Evolutionary conservation across 2,113 vertebrate genomes (phyloP), one percentile per base, ranked within the genome.

Genomic region (Eira barbara): DNA sequence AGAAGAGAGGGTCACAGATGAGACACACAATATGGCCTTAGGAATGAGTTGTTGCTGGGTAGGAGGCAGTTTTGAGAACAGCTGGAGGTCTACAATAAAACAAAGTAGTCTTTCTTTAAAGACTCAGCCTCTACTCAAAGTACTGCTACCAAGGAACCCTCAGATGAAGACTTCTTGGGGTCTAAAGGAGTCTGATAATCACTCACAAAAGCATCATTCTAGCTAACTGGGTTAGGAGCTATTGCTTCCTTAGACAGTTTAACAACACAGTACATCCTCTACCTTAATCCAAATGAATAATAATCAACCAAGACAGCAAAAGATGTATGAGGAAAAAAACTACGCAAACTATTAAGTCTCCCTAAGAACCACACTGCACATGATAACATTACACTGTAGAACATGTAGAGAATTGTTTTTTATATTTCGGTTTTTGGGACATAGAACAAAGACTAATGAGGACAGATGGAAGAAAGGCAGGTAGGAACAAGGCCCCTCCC

Each of bases 91-190:
- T 74, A 36, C 15, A 27, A 71, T 57, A 85, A 89, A 91, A 93
- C 52, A 89, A 93, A 82, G 47, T 47, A 63, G 65, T 69, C 45
- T 95, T 86, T 94, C 84, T 90, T 91, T 85, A 89, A 96, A 97
- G 89, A 49, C 20, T 94, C 39, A 71, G 27, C 23, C 31, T 78
- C 4, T 74, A 45, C 25, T 91, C 36, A 47, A 80, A 91, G 42
- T 31, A 65, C 13, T 63, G 49, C n/a, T 83, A 49, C 49, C 7
- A 1, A 42, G 29, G 57, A 39, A 59, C 23, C 47, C 57, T 71
- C n/a, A 6, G 29, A 61, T 67, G 49, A 92, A 36, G 55, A n/a
- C 25, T 52, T 83, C 83, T 79, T 80, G 0, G 23, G 29, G 45
- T 49, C n/a, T 47, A 47, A 13, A 84, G 74, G 34, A 23, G 39